phyloP scores from a whole-genome alignment of 2,797 vertebrate species.

The Champsocephalus gunnari region DNA sequence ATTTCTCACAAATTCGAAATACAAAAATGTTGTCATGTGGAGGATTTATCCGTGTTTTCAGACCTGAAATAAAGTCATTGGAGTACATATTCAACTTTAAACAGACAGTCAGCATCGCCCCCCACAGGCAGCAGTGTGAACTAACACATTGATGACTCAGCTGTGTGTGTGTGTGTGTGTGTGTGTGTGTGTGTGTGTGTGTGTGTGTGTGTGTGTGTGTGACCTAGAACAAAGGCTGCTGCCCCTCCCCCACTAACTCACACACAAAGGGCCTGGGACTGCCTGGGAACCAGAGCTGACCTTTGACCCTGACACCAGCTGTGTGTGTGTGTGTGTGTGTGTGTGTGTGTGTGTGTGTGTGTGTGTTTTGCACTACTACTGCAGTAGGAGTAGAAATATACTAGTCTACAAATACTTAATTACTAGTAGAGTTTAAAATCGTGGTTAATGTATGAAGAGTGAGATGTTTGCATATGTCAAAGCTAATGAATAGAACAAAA shows the following conservation, averaged over 20 bases:
- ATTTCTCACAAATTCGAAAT: no score
- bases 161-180: not conserved
- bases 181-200: not conserved
- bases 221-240: slow-evolving; percentile 28
- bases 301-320: slow-evolving; percentile 72
- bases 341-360: not conserved
- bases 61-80: no score
- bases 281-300: slow-evolving; percentile 89
- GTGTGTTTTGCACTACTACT: not conserved
- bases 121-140: slow-evolving; percentile 12
- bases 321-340: not conserved
- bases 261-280: slow-evolving; percentile 74
- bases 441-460: no score
- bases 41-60: no score
- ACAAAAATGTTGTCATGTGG: no score
- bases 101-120: no score
- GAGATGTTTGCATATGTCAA: no score
- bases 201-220: not conserved
- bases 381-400: not conserved
- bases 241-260: slow-evolving; percentile 11
- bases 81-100: no score
- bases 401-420: no score
- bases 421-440: no score
- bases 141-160: slow-evolving; percentile 40
- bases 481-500: no score